These are phyloP conservation scores for Drosophila borealis DNA, from an alignment of 2,888 invertebrate species.

Conservation along the genomic window DNA sequence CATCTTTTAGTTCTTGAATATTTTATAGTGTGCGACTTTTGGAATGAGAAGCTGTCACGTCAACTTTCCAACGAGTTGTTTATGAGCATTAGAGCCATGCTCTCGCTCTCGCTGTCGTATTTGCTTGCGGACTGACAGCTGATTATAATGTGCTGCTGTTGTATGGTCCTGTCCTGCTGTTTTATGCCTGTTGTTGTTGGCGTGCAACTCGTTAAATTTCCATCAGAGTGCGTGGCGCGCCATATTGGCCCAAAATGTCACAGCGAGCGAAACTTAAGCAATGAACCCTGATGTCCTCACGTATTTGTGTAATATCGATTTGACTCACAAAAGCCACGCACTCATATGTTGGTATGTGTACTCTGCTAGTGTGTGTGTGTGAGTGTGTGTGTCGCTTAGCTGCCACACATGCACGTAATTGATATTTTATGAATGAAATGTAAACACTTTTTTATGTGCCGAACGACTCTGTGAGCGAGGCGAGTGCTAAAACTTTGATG, in stretches of 20 bases:
- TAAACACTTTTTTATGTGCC: conserved; percentile 76
- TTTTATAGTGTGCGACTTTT: neutral
- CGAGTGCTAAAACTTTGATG: conserved; percentile 46
- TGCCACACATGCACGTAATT: conserved; percentile 79
- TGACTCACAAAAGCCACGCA: conserved; percentile 68
- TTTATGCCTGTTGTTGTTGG: conserved; percentile 28
- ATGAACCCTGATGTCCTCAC: conserved; percentile 80
- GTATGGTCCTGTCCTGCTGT: conserved; percentile 24
- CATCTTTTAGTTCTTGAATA: neutral
- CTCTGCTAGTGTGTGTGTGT: conserved; percentile 1
- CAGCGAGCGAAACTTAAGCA: conserved; percentile 60
- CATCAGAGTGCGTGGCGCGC: conserved; percentile 72
- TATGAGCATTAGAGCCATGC: conserved; percentile 41
- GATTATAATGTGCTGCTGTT: conserved; percentile 67
- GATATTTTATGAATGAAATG: conserved; percentile 81
- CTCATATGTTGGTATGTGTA: conserved; percentile 15
- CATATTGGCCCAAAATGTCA: conserved; percentile 76
- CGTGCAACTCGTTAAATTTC: conserved; percentile 77
- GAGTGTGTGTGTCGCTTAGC: conserved; percentile 46
- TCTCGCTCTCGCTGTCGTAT: conserved; percentile 2
- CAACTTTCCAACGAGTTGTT: conserved; percentile 60
- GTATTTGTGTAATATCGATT: conserved; percentile 77
- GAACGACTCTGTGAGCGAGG: conserved; percentile 20
- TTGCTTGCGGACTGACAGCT: conserved; percentile 53
- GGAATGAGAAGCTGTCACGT: conserved; percentile 27